A percentile compares a stretch with the other conserved stretches of the same genome.
Conservation (phyloP, 1,140 invertebrate genomes). For the Pseudomyrmex flavicornis region DNA sequence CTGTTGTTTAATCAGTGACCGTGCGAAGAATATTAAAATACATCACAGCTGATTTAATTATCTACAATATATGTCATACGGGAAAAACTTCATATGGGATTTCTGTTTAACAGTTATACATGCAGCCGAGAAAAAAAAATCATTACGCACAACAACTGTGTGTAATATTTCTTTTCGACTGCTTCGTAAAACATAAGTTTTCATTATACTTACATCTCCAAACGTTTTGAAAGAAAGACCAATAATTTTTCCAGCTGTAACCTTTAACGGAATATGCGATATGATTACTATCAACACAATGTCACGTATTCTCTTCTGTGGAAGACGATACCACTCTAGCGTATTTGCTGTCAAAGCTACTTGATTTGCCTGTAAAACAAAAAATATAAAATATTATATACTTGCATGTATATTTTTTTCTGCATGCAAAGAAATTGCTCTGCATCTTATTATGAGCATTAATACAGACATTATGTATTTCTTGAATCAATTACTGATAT, state of each 20-base stretch:
- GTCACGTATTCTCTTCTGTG: slow-evolving; percentile 45
- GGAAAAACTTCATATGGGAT: no score
- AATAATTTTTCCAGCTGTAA: slow-evolving; percentile 68
- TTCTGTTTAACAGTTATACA: no score
- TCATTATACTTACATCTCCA: slow-evolving; percentile 55
- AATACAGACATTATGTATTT: no score
- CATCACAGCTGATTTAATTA: slow-evolving; percentile 66
- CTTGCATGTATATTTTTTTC: neutral
- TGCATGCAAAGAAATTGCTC: no score
- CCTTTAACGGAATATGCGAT: slow-evolving; percentile 58
- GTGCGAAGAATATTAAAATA: slow-evolving; percentile 69
- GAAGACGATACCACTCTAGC: slow-evolving; percentile 70
- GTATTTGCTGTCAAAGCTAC: slow-evolving; percentile 59
- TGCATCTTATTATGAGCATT: no score
- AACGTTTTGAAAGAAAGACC: slow-evolving; percentile 67
- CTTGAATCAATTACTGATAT: no score
- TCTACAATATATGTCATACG: slow-evolving; percentile 37
- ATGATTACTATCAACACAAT: slow-evolving; percentile 68
- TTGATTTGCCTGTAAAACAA: slow-evolving; percentile 49
- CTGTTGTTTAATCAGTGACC: neutral
- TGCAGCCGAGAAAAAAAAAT: no score
- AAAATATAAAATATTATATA: neutral
- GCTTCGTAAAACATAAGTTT: no score
- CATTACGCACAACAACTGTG: no score
- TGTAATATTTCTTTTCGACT: no score